Percentiles rank a stretch among this genome's conserved stretches.
These are phyloP conservation scores for Thymallus thymallus DNA, from an alignment of 2,113 vertebrate species.

Conservation along the genomic window DNA sequence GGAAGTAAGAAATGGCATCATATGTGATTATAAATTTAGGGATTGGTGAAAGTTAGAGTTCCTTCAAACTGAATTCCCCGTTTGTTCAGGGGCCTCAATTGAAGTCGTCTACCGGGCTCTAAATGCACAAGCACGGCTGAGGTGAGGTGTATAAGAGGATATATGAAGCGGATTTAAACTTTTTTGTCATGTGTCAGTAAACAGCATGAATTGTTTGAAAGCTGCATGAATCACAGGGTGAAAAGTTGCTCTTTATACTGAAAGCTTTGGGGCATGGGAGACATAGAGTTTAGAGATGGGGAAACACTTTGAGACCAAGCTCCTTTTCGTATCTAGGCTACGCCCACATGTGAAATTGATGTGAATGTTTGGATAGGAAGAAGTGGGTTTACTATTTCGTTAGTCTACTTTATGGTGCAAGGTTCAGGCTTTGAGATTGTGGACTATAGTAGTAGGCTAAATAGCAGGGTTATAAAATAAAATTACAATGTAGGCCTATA, in stretches of 20 bases:
- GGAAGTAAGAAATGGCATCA: conserved; percentile 68
- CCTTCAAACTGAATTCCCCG: no score
- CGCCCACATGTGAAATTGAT: conserved; percentile 38
- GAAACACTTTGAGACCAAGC: conserved; percentile 26
- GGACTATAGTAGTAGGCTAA: conserved; percentile 13
- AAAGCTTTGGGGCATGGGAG: conserved; percentile 62
- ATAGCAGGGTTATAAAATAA: no score
- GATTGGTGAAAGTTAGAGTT: conserved; percentile 66
- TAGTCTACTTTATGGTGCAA: conserved; percentile 39
- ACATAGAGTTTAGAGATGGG: conserved; percentile 46
- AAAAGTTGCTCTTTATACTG: conserved; percentile 69
- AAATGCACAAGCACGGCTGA: no score
- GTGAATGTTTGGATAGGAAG: conserved; percentile 20
- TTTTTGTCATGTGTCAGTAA: conserved; percentile 78
- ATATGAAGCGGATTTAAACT: conserved; percentile 41
- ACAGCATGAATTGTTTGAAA: conserved; percentile 72
- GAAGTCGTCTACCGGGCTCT: no score
- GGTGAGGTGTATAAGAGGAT: conserved; percentile 53
- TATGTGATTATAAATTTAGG: conserved; percentile 81
- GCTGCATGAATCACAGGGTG: conserved; percentile 69
- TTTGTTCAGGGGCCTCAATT: no score
- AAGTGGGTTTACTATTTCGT: no score
- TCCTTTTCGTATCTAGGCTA: conserved; percentile 15
- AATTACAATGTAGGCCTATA: no score
- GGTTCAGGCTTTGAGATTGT: conserved; percentile 15